These are phyloP conservation scores for Andinoacara biseriatus DNA, from an alignment of 2,113 vertebrate species.

Conservation along the genomic window DNA sequence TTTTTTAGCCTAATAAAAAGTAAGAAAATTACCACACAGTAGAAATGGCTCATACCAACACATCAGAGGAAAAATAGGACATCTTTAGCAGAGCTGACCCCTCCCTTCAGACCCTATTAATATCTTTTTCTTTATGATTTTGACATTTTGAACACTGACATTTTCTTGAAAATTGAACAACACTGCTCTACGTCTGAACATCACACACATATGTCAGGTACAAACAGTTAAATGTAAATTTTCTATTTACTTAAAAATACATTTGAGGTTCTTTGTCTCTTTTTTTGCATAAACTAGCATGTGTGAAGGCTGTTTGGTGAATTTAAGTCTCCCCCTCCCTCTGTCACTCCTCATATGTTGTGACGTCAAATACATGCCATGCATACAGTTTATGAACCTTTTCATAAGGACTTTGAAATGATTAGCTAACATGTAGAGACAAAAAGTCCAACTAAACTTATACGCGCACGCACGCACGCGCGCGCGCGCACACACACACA, in stretches of 20 bases:
- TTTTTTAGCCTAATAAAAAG: rapidly evolving
- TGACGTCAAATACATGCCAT: too few species aligned
- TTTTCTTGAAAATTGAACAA: not conserved
- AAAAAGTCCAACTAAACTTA: too few species aligned
- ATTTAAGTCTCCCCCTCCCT: too few species aligned
- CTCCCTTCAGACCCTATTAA: not conserved
- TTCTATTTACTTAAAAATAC: not conserved
- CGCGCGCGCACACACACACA: too few species aligned
- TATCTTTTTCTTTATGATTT: not conserved
- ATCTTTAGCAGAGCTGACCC: not conserved
- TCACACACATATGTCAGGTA: not conserved
- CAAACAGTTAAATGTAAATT: not conserved
- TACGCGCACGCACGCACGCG: too few species aligned
- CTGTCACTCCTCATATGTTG: too few species aligned
- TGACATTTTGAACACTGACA: not conserved
- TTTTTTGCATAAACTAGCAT: not conserved
- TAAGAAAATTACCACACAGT: too few species aligned
- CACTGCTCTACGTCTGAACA: not conserved
- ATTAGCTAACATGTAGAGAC: too few species aligned
- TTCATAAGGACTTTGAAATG: too few species aligned
- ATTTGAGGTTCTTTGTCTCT: rapidly evolving
- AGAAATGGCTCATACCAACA: not conserved
- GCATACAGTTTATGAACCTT: too few species aligned
- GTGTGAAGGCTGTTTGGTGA: too few species aligned
- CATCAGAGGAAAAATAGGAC: too few species aligned